A percentile compares a stretch with the other conserved stretches of the same genome.
phyloP scores from a whole-genome alignment of 1,140 invertebrate genomes.

The Cecropterus lyciades region DNA sequence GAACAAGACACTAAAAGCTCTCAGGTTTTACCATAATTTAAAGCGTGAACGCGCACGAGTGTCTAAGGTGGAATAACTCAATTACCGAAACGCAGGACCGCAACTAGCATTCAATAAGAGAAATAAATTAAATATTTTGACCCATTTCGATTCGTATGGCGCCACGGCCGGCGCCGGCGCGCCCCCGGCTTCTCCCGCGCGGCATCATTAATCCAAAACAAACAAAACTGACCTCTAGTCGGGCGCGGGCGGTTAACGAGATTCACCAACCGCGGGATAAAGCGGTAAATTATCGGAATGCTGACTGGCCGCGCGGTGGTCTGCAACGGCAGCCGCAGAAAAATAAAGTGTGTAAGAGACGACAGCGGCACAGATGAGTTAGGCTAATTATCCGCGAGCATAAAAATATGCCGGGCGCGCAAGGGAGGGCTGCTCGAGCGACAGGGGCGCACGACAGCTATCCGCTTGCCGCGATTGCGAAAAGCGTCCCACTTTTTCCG shows the following conservation, averaged over 20 bases:
- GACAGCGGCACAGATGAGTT: slow-evolving; percentile 71
- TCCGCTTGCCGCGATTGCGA: slow-evolving; percentile 53
- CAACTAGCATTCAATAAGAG: slow-evolving; percentile 69
- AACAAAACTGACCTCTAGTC: slow-evolving; percentile 80
- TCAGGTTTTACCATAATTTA: slow-evolving; percentile 39
- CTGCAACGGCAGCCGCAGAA: slow-evolving; percentile 52
- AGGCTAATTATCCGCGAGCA: slow-evolving; percentile 64
- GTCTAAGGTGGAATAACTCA: slow-evolving; percentile 67
- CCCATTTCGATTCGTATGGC: slow-evolving; percentile 72
- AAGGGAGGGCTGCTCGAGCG: slow-evolving; percentile 35
- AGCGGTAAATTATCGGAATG: slow-evolving; percentile 83
- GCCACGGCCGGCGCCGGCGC: slow-evolving; percentile 76
- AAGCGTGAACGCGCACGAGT: slow-evolving; percentile 38
- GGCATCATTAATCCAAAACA: slow-evolving; percentile 82
- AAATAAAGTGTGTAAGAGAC: slow-evolving; percentile 78
- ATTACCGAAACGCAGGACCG: slow-evolving; percentile 58
- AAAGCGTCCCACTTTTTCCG: slow-evolving; percentile 50
- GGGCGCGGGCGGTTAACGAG: slow-evolving; percentile 75
- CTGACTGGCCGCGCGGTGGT: slow-evolving; percentile 70
- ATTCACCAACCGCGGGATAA: slow-evolving; percentile 80
- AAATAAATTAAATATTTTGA: slow-evolving; percentile 80
- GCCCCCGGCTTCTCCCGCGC: slow-evolving; percentile 68
- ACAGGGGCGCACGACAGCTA: slow-evolving; percentile 53
- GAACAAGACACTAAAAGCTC: slow-evolving; percentile 67
- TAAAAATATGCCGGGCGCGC: slow-evolving; percentile 48